Evolutionary conservation across 1,140 invertebrate species (phyloP), one percentile per base, ranked within the genome.

Genomic region (Drosophila sp.): DNA sequence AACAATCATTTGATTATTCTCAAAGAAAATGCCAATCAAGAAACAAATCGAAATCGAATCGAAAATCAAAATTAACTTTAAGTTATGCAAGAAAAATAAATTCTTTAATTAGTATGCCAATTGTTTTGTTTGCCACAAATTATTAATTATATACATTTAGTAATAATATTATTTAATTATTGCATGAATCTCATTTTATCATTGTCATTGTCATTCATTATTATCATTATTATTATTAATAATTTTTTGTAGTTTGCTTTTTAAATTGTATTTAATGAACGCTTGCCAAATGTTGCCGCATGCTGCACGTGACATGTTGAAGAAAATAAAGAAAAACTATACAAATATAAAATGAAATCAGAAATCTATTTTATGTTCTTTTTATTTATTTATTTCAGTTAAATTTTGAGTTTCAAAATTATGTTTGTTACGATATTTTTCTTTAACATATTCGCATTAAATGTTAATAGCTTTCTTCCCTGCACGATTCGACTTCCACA

Each of bases 21-120:
- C 51, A 80, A 89, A 87, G 83, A 87, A 89, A 87, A 72, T 66
- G 75, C 73, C 73, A 81, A 86, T 76, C 56, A 76, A 63, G n/a
- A 54, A 56, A 58, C 32, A 41, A 27, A 36, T 38, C 50, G 29
- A 62, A 51, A 36, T 38, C 50, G 29, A 62, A 51, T 13, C 59
- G 14, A 63, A 81, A 83, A 89, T 82, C 76, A 87, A 89, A 79
- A 87, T 67, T 79, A 89, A 86, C 78, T 86, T 86, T 86, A 86
- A 86, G 81, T 86, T 86, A 80, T 74, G 38, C 59, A 67, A 51
- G 34, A 41, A 48, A 71, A 65, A 72, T 45, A 67, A 73, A 75
- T 43, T 54, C 21, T 27, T 58, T 64, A 61, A 67, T 72, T 21
- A 18, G 32, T 72, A 80, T 48, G 72, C 57, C 67, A 74, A 63